Base-by-base conservation (phyloP, 2,113 vertebrate genomes). In the Albula goreensis region DNA sequence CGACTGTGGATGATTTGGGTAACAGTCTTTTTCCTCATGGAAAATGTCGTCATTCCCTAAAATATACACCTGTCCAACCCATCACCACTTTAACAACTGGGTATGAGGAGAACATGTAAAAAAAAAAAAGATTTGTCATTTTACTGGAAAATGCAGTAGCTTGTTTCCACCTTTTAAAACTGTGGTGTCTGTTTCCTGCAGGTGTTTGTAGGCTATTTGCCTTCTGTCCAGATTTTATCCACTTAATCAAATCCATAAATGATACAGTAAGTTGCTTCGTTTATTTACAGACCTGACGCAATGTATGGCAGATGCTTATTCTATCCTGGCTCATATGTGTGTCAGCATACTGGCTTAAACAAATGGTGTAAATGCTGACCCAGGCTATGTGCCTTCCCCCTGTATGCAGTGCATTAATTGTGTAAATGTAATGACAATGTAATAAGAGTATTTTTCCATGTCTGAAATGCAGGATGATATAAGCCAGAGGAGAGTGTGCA, bases 1-100 rank as follows among this genome's bases (percentile, higher is more conserved):
- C 93, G 78, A 91, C 96, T 12, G 87, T 97, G 90, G 98, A 98
- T 94, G 96, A 98, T 85, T 96, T 95, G 92, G 98, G 97, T 98
- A 89, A 80, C 60, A 57, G 25, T 83, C 41, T 11, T 22, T 22
- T 74, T 74, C 9, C 22, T n/a, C 8, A 74, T n/a, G n/a, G 22
- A 70, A n/a, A 70, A 66, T 74, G 10, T 74, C 8, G 5, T 74
- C 19, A 74, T 74, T 74, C 25, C 70, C 5, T 31, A 74, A 25
- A 12, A 56, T 9, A 74, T 74, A 74, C 22, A 19, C 6, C 70
- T 74, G 70, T 31, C n/a, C 6, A 56, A 31, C n/a, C n/a, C 5
- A 8, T 9, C 1, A 6, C 70, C 70, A 0, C n/a, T n/a, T 70
- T 74, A n/a, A 74, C 7, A 74, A 74, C 2, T 74, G 10, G 9